Conservation (phyloP, 2,888 invertebrate genomes). For the Ametastegia equiseti region DNA sequence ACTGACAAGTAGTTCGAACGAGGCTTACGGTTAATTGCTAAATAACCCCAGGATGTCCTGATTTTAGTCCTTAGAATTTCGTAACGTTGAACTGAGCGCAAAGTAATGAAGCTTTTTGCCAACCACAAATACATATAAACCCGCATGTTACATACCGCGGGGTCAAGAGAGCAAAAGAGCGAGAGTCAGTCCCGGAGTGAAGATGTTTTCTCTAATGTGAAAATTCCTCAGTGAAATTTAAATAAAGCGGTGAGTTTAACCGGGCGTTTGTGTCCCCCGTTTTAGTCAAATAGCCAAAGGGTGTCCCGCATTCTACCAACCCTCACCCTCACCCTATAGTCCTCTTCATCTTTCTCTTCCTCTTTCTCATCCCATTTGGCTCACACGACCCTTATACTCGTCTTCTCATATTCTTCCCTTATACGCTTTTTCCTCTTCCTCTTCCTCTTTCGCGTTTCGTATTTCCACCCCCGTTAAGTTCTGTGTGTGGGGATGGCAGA, state of each 20-base stretch:
- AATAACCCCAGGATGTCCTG: no score
- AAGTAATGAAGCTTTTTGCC: no score
- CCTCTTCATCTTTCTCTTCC: no score
- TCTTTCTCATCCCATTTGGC: not conserved
- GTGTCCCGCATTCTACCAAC: constrained; percentile 57
- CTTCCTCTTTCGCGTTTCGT: not conserved
- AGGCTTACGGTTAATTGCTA: no score
- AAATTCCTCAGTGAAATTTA: constrained; percentile 68
- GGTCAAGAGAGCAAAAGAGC: no score
- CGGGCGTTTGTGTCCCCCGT: constrained; percentile 49
- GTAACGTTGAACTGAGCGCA: no score
- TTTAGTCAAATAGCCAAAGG: constrained; percentile 57
- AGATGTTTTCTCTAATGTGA: constrained; percentile 63
- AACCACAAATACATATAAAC: not conserved
- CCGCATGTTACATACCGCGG: not conserved
- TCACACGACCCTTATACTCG: not conserved
- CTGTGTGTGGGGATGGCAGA: not conserved
- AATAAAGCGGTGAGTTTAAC: constrained; percentile 68
- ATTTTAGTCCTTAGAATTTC: no score
- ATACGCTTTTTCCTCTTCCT: not conserved
- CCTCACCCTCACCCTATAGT: no score
- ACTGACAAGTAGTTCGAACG: no score
- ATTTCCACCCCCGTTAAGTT: not conserved
- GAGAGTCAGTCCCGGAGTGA: no score
- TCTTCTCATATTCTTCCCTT: not conserved